Evolutionary conservation across 1,140 invertebrate species (phyloP).

Genomic region (Sesamia nonagrioides): DNA sequence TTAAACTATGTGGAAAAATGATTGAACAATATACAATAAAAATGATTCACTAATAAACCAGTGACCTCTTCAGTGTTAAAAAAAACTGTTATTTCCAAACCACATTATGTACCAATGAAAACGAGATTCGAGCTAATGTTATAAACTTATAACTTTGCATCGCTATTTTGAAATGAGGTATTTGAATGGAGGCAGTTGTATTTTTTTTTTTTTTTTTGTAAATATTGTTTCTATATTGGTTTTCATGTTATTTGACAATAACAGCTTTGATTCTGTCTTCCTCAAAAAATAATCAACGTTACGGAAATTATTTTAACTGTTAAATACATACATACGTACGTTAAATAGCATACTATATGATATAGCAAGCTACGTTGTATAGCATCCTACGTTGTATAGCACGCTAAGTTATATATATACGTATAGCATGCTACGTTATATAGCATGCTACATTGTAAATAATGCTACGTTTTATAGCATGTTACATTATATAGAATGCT

Average conservation of each 20-base stretch:
- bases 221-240: not conserved
- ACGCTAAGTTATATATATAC: too few relatives aligned
- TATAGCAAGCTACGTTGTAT: too few relatives aligned
- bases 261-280: not conserved
- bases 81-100: conserved; percentile 43
- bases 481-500: too few relatives aligned
- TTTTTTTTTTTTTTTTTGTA: conserved; percentile 44
- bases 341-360: too few relatives aligned
- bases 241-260: conserved; percentile 44
- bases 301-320: conserved; percentile 24
- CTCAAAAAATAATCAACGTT: conserved; percentile 53
- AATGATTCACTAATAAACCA: conserved; percentile 85
- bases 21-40: conserved; percentile 87
- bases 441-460: too few relatives aligned
- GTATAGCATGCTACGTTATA: too few relatives aligned
- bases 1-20: conserved; percentile 86
- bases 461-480: too few relatives aligned
- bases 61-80: conserved; percentile 69
- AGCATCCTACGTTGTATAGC: too few relatives aligned
- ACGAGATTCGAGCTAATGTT: conserved; percentile 5
- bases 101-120: conserved; percentile 24
- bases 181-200: conserved; percentile 56
- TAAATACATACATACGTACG: too few relatives aligned
- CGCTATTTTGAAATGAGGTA: conserved; percentile 60
- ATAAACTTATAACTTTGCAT: conserved; percentile 42